phyloP scores from a whole-genome alignment of 2,797 vertebrate species.

The Vireo griseus region DNA sequence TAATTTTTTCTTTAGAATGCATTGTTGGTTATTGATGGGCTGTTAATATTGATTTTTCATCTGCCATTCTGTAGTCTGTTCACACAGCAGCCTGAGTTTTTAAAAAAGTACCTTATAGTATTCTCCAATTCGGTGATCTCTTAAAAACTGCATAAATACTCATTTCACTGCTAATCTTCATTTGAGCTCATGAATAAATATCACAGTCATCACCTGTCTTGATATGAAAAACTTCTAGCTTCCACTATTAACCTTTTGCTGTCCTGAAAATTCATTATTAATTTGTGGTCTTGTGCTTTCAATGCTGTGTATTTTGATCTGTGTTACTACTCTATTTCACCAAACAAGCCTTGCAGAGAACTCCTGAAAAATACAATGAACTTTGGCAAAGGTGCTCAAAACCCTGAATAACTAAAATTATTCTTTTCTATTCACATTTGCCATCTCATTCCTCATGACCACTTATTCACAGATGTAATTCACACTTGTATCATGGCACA shows the following conservation, averaged over 20 bases:
- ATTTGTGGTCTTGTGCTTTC: neutral
- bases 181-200: constrained; percentile 21
- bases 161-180: neutral
- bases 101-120: neutral
- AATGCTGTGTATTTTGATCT: neutral
- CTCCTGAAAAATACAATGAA: neutral
- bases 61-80: neutral
- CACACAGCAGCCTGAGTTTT: neutral
- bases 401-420: neutral
- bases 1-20: neutral
- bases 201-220: neutral
- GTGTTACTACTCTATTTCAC: neutral
- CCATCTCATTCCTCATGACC: neutral
- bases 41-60: neutral
- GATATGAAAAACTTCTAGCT: neutral
- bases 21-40: neutral
- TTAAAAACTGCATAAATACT: neutral
- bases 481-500: neutral
- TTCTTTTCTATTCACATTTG: neutral
- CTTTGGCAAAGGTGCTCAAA: neutral
- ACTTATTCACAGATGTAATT: neutral
- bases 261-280: neutral
- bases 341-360: neutral
- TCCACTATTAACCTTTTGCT: neutral
- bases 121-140: neutral